phyloP scores from a whole-genome alignment of 2,113 vertebrate genomes.

The Siphamia tubifer region DNA sequence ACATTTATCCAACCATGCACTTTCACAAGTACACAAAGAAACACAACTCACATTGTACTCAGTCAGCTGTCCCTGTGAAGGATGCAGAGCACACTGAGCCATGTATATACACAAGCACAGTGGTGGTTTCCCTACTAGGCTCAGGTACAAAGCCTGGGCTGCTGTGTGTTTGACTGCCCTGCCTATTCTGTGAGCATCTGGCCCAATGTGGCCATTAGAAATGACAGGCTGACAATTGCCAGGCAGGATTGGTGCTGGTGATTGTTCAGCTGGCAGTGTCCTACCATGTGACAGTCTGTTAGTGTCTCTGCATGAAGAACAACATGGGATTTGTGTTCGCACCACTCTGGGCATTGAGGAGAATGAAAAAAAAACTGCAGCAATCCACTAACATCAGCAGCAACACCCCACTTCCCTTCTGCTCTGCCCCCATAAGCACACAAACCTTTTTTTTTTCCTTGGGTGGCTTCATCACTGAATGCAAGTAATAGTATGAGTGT shows the following conservation, averaged over 20 bases:
- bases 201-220: conserved; percentile 70
- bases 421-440: conserved; percentile 49
- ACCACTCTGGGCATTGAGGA: conserved; percentile 42
- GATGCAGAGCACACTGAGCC: conserved; percentile 18
- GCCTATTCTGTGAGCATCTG: conserved; percentile 71
- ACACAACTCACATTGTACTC: conserved; percentile 3
- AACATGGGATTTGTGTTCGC: conserved; percentile 58
- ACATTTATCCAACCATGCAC: conserved; percentile 16
- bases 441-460: conserved; percentile 54
- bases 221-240: conserved; percentile 74
- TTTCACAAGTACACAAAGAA: conserved; percentile 26
- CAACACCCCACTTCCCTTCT: conserved; percentile 10
- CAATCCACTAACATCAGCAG: conserved; percentile 25
- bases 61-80: conserved; percentile 30
- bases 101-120: conserved; percentile 7
- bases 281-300: conserved; percentile 70
- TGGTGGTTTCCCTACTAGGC: conserved; percentile 27
- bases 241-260: conserved; percentile 74
- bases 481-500: conserved; percentile 72
- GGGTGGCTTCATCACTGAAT: conserved; percentile 55
- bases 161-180: conserved; percentile 50
- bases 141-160: conserved; percentile 54
- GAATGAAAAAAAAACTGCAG: conserved; percentile 49
- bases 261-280: conserved; percentile 78
- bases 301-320: conserved; percentile 58